Conservation (phyloP, 2,888 invertebrate genomes). For the Cosmorhoe ocellata region DNA sequence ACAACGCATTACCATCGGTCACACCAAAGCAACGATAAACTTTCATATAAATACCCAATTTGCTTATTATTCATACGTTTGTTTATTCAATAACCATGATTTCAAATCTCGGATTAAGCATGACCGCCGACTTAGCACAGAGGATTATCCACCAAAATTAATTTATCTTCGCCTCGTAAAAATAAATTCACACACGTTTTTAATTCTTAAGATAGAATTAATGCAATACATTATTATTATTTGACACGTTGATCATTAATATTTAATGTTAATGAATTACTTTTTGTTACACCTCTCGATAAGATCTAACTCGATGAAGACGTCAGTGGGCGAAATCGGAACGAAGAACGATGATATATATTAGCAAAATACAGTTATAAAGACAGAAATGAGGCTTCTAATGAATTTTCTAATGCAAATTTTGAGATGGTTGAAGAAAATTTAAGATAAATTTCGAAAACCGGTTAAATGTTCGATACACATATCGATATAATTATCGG, state of each 20-base stretch:
- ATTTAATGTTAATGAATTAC: conserved; percentile 38
- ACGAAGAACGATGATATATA: conserved; percentile 28
- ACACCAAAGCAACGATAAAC: conserved; percentile 59
- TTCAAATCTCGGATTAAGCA: conserved; percentile 35
- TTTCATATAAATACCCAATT: conserved; percentile 70
- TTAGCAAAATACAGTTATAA: conserved; percentile 32
- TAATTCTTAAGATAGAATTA: conserved; percentile 32
- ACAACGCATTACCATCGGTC: conserved; percentile 64
- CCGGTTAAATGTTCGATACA: conserved; percentile 5
- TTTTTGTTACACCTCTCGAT: conserved; percentile 38
- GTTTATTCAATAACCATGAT: conserved; percentile 66
- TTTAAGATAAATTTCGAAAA: conserved; percentile 5
- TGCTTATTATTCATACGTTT: conserved; percentile 63
- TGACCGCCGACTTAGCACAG: conserved; percentile 19
- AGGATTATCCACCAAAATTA: conserved; percentile 48
- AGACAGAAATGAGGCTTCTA: conserved; percentile 16
- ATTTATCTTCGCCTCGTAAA: conserved; percentile 51
- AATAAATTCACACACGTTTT: conserved; percentile 37
- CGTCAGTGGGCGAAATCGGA: conserved; percentile 35
- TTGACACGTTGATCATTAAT: conserved; percentile 36
- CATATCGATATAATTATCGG: conserved; percentile 13
- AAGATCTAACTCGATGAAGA: conserved; percentile 35
- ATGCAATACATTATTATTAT: conserved; percentile 33
- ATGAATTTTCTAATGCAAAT: conserved; percentile 20
- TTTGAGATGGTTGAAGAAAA: conserved; percentile 9